These are phyloP conservation scores for Myiozetetes cayanensis DNA, from an alignment of 2,113 vertebrate species.

Conservation along the genomic window DNA sequence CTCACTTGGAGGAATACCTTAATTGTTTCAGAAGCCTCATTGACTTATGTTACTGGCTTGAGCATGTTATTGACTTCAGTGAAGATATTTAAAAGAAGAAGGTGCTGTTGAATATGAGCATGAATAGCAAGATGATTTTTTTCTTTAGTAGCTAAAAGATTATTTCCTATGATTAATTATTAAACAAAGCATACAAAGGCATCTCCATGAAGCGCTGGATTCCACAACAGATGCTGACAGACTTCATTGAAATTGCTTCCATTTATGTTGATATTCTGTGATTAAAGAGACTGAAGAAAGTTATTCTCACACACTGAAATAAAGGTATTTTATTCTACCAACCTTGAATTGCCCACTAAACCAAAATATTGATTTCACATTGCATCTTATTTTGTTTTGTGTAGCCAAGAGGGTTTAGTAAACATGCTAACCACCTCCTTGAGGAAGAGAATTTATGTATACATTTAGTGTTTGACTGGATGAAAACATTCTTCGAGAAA, in stretches of 20 bases:
- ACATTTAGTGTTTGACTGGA: constrained; percentile 18
- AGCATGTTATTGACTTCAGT: not conserved
- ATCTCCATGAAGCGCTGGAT: not conserved
- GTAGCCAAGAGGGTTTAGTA: constrained; percentile 7
- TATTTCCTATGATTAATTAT: constrained; percentile 46
- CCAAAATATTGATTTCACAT: not conserved
- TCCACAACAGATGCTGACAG: not conserved
- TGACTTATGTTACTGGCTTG: not conserved
- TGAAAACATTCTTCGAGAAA: constrained; percentile 49
- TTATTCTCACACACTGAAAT: not conserved
- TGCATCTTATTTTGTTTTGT: not conserved
- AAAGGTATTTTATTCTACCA: not conserved
- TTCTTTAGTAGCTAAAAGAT: not conserved
- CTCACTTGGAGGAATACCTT: not conserved
- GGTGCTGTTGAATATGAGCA: not conserved
- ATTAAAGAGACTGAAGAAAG: not conserved
- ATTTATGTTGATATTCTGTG: not conserved
- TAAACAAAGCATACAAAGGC: constrained; percentile 20
- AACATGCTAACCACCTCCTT: not conserved
- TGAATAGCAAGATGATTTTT: not conserved
- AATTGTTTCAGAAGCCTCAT: not conserved
- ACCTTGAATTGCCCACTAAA: not conserved
- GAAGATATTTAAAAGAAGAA: not conserved
- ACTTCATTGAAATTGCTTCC: not conserved
- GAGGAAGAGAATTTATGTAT: constrained; percentile 10